These are phyloP conservation scores for Protobothrops mucrosquamatus DNA, from an alignment of 2,113 vertebrate genomes.

Conservation along the genomic window DNA sequence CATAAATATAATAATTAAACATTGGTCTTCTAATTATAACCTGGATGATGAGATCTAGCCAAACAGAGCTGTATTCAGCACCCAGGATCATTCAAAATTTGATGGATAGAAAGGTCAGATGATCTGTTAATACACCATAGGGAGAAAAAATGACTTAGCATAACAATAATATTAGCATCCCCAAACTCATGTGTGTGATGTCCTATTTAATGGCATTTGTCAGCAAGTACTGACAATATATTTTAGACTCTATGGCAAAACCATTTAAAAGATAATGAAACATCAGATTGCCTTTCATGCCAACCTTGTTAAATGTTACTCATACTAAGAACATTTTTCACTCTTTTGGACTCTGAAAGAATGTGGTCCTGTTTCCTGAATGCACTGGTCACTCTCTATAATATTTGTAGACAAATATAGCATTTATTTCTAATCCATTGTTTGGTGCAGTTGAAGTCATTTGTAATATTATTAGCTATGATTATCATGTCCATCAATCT, in stretches of 20 bases:
- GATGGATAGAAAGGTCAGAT: slow-evolving; percentile 60
- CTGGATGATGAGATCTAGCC: slow-evolving; percentile 51
- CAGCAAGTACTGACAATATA: slow-evolving; percentile 23
- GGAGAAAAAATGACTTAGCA: slow-evolving; percentile 40
- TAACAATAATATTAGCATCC: slow-evolving; percentile 8
- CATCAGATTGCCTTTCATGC: slow-evolving; percentile 1
- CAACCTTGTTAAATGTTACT: not conserved
- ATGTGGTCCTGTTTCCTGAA: not conserved
- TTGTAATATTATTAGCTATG: not conserved
- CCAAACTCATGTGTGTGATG: slow-evolving; percentile 26
- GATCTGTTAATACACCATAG: slow-evolving; percentile 46
- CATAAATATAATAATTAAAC: slow-evolving; percentile 60
- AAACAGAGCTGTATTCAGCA: slow-evolving; percentile 47
- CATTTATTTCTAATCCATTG: not conserved
- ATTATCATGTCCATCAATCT: not conserved
- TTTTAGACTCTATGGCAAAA: slow-evolving; percentile 31
- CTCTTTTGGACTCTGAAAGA: slow-evolving; percentile 8
- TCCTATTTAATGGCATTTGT: slow-evolving; percentile 36
- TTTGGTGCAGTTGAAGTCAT: not conserved
- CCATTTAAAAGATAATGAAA: slow-evolving; percentile 16
- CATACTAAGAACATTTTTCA: slow-evolving; percentile 5
- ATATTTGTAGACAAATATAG: not conserved
- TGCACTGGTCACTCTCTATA: not conserved
- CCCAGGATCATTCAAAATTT: slow-evolving; percentile 33
- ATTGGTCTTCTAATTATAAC: slow-evolving; percentile 60